phyloP scores from a whole-genome alignment of 64 coral and sea anemone genomes.

The Cladopsammia gracilis region DNA sequence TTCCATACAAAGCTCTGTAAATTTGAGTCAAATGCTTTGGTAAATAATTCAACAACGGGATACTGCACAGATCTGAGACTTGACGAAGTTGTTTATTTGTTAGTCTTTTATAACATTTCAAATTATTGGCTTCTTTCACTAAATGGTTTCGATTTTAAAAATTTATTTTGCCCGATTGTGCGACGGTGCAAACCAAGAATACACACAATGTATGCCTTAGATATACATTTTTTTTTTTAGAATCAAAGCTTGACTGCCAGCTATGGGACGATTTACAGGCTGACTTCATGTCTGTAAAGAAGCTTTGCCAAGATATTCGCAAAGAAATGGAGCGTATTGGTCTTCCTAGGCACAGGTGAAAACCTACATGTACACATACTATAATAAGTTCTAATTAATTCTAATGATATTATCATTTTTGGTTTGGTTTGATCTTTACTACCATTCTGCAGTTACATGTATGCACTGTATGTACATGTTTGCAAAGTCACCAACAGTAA shows the following conservation, averaged over 20 bases:
- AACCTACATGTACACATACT: neutral
- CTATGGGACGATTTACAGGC: conserved; percentile 16
- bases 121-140: too few species aligned
- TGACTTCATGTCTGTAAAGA: conserved; percentile 15
- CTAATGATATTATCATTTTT: conserved; percentile 14
- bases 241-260: conserved; percentile 10
- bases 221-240: conserved; percentile 12
- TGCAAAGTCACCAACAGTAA: conserved; percentile 13
- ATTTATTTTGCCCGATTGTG: too few species aligned
- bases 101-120: too few species aligned
- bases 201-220: neutral
- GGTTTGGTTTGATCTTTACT: conserved; percentile 18
- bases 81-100: too few species aligned
- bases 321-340: conserved; percentile 18
- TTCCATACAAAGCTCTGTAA: too few species aligned
- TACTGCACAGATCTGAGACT: too few species aligned
- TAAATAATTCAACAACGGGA: too few species aligned
- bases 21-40: too few species aligned
- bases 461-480: neutral
- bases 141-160: too few species aligned
- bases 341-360: conserved; percentile 51
- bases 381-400: conserved; percentile 22
- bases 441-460: conserved; percentile 4
- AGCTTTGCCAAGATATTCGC: conserved; percentile 36
- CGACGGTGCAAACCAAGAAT: too few species aligned